phyloP scores from a whole-genome alignment of 37 sponge, comb jelly and placozoan genomes.

The Ianthella basta region DNA sequence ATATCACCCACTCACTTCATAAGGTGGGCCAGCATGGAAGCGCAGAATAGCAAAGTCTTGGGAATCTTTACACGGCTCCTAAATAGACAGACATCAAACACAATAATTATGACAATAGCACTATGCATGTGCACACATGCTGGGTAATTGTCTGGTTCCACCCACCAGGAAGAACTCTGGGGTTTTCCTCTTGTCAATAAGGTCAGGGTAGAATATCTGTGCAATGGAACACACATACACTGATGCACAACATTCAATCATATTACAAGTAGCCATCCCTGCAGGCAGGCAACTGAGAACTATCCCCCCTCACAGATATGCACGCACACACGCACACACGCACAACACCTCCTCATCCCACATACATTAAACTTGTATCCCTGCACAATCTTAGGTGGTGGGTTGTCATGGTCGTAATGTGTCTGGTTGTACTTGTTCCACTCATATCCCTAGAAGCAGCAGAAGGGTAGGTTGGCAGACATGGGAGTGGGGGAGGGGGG shows the following conservation, averaged over 20 bases:
- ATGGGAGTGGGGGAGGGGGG: too few species aligned
- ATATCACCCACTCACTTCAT: conserved; percentile 69
- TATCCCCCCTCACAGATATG: too few species aligned
- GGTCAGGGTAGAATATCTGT: conserved; percentile 95
- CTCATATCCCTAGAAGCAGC: conserved; percentile 85
- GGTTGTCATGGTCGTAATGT: conserved; percentile 98
- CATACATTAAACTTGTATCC: conserved; percentile 99
- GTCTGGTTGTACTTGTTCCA: conserved; percentile 99
- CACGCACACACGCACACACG: too few species aligned
- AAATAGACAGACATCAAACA: not conserved
- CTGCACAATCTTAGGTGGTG: conserved; percentile 99
- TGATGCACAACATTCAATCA: too few species aligned
- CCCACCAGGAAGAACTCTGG: conserved; percentile 88
- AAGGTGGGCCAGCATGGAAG: conserved; percentile 99
- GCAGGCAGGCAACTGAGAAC: too few species aligned
- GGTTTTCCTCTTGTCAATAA: conserved; percentile 91
- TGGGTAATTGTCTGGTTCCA: not conserved
- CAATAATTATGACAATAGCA: not conserved
- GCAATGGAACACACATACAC: not conserved
- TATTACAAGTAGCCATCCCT: too few species aligned
- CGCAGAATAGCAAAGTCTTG: conserved; percentile 90
- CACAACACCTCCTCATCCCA: too few species aligned
- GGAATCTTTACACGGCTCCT: conserved; percentile 71
- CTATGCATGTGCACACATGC: not conserved
- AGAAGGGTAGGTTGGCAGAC: not conserved